Evolutionary conservation across 1,140 invertebrate species (phyloP).

Genomic region (Diabrotica undecimpunctata): DNA sequence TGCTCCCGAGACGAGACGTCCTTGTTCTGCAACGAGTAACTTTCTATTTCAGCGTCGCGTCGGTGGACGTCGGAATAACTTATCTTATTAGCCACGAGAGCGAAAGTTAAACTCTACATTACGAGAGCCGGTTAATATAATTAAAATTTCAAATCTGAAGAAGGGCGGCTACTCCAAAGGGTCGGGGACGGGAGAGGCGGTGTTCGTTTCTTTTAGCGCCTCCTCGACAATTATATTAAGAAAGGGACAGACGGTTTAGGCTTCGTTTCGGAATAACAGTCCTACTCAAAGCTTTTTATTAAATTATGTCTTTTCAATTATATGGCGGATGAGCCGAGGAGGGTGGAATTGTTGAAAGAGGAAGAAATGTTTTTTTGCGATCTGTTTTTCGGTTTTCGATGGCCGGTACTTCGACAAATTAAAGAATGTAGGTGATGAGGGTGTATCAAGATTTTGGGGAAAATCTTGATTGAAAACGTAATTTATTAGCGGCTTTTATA

Average conservation of each 20-base stretch:
- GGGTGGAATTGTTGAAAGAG: too few species aligned
- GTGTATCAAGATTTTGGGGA: too few species aligned
- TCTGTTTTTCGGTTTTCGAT: too few species aligned
- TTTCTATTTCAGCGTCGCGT: neutral
- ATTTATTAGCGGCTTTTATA: too few species aligned
- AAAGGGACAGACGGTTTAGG: constrained; percentile 1
- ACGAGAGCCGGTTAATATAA: neutral
- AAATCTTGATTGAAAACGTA: too few species aligned
- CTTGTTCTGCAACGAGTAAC: neutral
- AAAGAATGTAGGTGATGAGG: too few species aligned
- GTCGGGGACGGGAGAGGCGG: too few species aligned
- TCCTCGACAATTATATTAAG: constrained; percentile 1
- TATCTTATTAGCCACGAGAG: constrained; percentile 2
- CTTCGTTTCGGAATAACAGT: neutral
- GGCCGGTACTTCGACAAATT: too few species aligned
- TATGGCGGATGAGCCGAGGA: neutral
- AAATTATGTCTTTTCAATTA: constrained; percentile 3
- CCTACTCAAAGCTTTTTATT: neutral
- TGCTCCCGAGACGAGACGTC: too few species aligned
- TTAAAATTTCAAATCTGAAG: constrained; percentile 3
- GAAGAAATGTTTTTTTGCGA: too few species aligned
- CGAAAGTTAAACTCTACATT: constrained; percentile 2
- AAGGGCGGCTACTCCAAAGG: neutral
- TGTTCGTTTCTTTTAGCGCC: neutral
- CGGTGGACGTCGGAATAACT: neutral